Percentiles rank a stretch among this genome's conserved stretches.
Evolutionary conservation across 2,888 invertebrate species (phyloP).

Genomic region (Diarsia rubi): DNA sequence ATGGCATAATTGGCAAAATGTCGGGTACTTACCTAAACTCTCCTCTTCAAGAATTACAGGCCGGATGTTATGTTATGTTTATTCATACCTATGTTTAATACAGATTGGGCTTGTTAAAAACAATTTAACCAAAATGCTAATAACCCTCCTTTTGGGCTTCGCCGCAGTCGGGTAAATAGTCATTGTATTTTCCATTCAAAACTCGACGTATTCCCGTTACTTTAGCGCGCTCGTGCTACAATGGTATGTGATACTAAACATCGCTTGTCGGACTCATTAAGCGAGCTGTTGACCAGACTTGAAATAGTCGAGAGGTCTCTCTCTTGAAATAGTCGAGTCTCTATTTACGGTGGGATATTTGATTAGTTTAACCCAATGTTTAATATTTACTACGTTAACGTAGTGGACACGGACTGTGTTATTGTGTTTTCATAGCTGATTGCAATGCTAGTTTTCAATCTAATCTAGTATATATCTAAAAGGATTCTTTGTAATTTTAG

Average conservation of each 20-base stretch:
- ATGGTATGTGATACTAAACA: background rate
- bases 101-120: too few species aligned
- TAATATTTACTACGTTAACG: background rate
- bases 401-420: background rate
- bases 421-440: background rate
- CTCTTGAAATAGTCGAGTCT: slow-evolving; percentile 8
- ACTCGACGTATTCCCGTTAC: background rate
- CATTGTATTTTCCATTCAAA: too few species aligned
- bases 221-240: background rate
- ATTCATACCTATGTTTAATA: too few species aligned
- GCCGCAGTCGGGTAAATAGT: too few species aligned
- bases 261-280: slow-evolving; percentile 1
- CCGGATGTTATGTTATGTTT: too few species aligned
- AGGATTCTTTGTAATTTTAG: background rate
- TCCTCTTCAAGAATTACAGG: too few species aligned
- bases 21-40: too few species aligned
- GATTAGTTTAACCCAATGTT: slow-evolving; percentile 11
- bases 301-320: slow-evolving; percentile 2
- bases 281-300: background rate
- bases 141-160: too few species aligned
- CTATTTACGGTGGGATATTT: background rate
- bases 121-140: too few species aligned
- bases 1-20: too few species aligned
- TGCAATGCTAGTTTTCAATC: slow-evolving; percentile 2
- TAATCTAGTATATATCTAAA: background rate